A percentile compares a stretch with the other conserved stretches of the same genome.
phyloP scores from a whole-genome alignment of 2,888 invertebrate genomes.

The Silvanus unidentatus region DNA sequence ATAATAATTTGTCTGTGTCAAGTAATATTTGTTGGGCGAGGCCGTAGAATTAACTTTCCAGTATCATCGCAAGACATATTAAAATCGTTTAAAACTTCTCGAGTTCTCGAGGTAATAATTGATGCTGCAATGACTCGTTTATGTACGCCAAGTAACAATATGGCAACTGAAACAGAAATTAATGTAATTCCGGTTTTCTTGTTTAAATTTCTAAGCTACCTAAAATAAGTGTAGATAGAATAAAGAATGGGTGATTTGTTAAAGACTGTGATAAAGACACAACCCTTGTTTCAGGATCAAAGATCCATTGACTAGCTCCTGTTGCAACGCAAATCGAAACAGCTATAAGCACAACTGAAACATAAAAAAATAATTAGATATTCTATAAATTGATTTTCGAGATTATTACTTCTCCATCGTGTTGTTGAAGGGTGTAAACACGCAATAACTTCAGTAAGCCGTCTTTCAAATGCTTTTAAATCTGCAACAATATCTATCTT shows the following conservation, averaged over 20 bases:
- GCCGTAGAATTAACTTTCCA: slow-evolving; percentile 90
- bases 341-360: slow-evolving; percentile 75
- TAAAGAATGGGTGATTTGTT: slow-evolving; percentile 91
- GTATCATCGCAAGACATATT: slow-evolving; percentile 99
- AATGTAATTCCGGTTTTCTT: slow-evolving; percentile 1
- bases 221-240: slow-evolving; percentile 75
- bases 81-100: slow-evolving; percentile 87
- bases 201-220: slow-evolving; percentile 53
- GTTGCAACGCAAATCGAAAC: slow-evolving; percentile 87
- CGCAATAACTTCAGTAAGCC: slow-evolving; percentile 94
- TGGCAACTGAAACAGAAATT: slow-evolving; percentile 55
- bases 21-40: slow-evolving; percentile 59
- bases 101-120: slow-evolving; percentile 87
- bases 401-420: slow-evolving; percentile 81
- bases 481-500: slow-evolving; percentile 58
- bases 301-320: slow-evolving; percentile 94
- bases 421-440: slow-evolving; percentile 91
- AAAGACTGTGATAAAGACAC: slow-evolving; percentile 87
- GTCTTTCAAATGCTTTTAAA: slow-evolving; percentile 94
- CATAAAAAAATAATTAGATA: slow-evolving; percentile 1
- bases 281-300: slow-evolving; percentile 88
- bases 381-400: slow-evolving; percentile 2
- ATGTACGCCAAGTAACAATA: slow-evolving; percentile 90
- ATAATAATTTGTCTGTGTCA: slow-evolving; percentile 33
- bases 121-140: slow-evolving; percentile 94